Conservation (phyloP, 2,113 vertebrate genomes). For the Chauna torquata region DNA sequence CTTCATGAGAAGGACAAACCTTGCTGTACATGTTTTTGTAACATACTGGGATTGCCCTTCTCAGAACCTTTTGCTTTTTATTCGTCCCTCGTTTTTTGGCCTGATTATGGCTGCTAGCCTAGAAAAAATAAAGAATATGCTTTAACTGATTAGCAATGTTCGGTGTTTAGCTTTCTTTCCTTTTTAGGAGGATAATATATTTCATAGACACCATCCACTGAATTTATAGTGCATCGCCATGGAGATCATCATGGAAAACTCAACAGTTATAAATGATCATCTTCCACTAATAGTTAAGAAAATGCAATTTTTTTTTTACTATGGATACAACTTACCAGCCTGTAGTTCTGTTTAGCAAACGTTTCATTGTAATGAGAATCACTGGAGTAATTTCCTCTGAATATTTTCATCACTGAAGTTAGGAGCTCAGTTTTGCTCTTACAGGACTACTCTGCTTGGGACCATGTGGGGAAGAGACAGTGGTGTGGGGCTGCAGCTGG, state of each 20-base stretch:
- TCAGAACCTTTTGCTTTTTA: background rate
- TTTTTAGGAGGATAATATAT: background rate
- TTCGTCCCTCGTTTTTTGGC: background rate
- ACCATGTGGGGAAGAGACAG: fast-evolving
- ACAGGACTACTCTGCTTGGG: background rate
- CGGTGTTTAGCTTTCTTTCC: background rate
- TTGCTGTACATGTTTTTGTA: background rate
- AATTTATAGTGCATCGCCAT: background rate
- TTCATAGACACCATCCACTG: background rate
- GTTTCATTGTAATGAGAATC: background rate
- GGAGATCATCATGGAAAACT: background rate
- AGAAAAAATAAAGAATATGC: background rate
- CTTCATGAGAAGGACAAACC: background rate
- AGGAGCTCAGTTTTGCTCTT: background rate
- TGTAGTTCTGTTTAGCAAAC: background rate
- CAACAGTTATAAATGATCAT: background rate
- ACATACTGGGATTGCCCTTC: background rate
- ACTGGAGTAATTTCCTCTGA: background rate
- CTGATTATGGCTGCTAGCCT: background rate
- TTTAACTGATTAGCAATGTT: background rate
- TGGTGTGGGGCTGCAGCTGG: background rate
- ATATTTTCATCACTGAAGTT: background rate
- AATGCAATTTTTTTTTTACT: background rate
- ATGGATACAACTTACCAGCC: background rate
- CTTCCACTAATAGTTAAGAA: background rate